Evolutionary conservation across 2,888 invertebrate genomes (phyloP).

Genomic region (Tetanocera ferruginea): DNA sequence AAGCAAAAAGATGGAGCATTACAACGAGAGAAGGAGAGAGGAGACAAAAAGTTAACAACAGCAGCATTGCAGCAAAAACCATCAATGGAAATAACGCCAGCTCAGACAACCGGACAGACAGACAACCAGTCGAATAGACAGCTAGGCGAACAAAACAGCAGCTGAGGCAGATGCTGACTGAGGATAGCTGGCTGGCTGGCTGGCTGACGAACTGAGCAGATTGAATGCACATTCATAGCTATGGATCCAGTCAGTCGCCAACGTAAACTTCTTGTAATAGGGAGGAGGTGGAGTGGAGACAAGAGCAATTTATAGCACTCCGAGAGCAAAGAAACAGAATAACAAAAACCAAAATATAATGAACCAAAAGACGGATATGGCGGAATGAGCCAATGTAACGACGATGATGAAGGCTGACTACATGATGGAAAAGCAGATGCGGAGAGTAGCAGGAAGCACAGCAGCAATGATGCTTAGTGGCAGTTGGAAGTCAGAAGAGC

Average conservation of each 20-base stretch:
- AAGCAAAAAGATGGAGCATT: neutral
- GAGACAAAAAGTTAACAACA: neutral
- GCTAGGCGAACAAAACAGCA: neutral
- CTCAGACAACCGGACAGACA: constrained; percentile 5
- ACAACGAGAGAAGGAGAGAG: constrained; percentile 2
- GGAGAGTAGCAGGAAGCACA: neutral
- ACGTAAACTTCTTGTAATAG: constrained; percentile 9
- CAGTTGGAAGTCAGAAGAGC: neutral
- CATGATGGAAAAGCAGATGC: neutral
- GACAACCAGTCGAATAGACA: constrained; percentile 20
- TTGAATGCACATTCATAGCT: constrained; percentile 47
- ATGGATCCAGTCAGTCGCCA: neutral
- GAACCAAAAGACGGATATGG: constrained; percentile 16
- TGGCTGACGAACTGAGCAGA: constrained; percentile 35
- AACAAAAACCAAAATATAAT: constrained; percentile 13
- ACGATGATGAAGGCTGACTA: neutral
- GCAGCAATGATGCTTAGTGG: neutral
- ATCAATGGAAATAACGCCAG: constrained; percentile 59
- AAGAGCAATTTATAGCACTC: neutral
- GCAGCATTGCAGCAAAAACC: constrained; percentile 53
- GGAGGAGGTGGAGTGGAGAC: neutral
- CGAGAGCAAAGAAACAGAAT: neutral
- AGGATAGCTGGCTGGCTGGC: neutral
- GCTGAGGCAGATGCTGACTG: neutral
- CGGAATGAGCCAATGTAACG: neutral